A percentile compares a stretch with the other conserved stretches of the same genome.
phyloP scores from a whole-genome alignment of 2,113 vertebrate genomes.

The Melozone crissalis region DNA sequence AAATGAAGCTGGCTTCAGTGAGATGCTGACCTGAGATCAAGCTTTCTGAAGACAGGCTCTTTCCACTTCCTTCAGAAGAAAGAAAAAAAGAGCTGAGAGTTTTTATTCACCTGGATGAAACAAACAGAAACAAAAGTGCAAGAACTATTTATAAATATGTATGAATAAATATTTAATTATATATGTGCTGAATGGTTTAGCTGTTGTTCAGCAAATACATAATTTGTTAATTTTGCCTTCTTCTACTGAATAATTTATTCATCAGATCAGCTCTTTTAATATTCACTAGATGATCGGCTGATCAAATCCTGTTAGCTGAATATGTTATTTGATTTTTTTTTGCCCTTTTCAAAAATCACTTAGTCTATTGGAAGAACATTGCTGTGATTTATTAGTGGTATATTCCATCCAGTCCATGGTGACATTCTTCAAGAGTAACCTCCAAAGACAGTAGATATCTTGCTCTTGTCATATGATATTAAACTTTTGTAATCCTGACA shows the following conservation, averaged over 20 bases:
- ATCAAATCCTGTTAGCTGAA: conserved; percentile 59
- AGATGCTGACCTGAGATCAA: conserved; percentile 30
- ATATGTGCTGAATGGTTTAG: conserved; percentile 41
- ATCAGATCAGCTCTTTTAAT: conserved; percentile 50
- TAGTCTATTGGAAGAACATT: conserved; percentile 51
- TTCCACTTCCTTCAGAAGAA: conserved; percentile 17
- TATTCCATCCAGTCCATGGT: conserved; percentile 6
- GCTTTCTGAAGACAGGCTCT: not conserved
- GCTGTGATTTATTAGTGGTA: conserved; percentile 55
- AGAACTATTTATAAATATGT: conserved; percentile 36
- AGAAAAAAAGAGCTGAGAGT: not conserved
- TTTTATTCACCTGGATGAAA: conserved; percentile 40
- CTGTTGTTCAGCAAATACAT: conserved; percentile 59
- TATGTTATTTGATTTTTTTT: conserved; percentile 55
- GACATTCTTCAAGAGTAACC: conserved; percentile 39
- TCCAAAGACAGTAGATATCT: conserved; percentile 43
- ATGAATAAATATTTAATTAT: conserved; percentile 53
- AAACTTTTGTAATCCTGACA: conserved; percentile 39
- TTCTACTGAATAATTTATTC: conserved; percentile 59
- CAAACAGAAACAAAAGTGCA: not conserved
- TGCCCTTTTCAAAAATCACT: conserved; percentile 69
- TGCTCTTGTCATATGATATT: conserved; percentile 22
- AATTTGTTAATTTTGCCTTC: conserved; percentile 60
- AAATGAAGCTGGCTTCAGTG: not conserved
- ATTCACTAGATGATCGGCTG: conserved; percentile 55